phyloP scores from a whole-genome alignment of 2,113 vertebrate species.

The Nibea albiflora region DNA sequence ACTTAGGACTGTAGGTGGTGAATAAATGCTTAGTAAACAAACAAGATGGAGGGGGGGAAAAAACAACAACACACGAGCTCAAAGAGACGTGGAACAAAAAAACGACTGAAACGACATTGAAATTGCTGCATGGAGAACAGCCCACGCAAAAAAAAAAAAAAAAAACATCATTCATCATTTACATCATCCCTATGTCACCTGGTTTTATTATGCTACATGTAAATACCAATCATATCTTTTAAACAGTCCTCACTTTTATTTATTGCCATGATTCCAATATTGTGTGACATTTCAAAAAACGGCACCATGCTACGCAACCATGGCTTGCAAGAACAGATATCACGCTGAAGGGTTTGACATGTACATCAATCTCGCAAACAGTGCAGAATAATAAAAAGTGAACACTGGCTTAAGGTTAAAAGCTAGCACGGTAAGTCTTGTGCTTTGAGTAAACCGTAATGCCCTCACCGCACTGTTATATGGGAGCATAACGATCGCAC shows the following conservation, averaged over 20 bases:
- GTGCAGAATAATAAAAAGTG: conserved; percentile 38
- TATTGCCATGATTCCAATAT: conserved; percentile 1
- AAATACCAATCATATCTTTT: conserved; percentile 14
- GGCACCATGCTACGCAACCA: background rate
- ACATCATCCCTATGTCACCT: background rate
- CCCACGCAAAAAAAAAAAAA: background rate
- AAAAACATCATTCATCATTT: no score
- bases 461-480: conserved; percentile 32
- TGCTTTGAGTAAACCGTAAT: conserved; percentile 35
- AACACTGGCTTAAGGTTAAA: conserved; percentile 54
- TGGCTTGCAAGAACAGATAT: conserved; percentile 2
- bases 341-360: conserved; percentile 11
- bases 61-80: background rate
- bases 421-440: conserved; percentile 40
- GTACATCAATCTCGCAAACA: conserved; percentile 49
- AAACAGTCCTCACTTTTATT: background rate
- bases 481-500: conserved; percentile 40
- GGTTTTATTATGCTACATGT: conserved; percentile 9
- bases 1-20: conserved; percentile 36
- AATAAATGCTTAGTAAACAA: conserved; percentile 53
- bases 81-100: background rate
- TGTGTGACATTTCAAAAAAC: conserved; percentile 40
- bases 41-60: background rate
- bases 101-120: background rate
- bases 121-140: background rate